These are phyloP conservation scores for Sinella curviseta DNA, from an alignment of 1,140 invertebrate genomes.

Conservation along the genomic window DNA sequence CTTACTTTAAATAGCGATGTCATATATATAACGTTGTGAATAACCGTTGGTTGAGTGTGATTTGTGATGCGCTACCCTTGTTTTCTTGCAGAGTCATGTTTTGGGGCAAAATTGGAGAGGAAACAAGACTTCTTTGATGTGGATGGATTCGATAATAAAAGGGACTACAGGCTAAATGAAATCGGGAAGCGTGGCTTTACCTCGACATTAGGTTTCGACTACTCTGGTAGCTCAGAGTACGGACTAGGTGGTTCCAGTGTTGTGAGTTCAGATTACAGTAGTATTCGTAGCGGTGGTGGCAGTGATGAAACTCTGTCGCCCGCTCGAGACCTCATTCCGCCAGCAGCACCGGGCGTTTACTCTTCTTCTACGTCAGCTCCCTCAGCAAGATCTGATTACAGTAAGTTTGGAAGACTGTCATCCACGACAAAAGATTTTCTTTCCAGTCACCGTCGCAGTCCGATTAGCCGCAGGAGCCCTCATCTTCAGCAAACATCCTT, in stretches of 20 bases:
- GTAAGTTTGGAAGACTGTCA: neutral
- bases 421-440: neutral
- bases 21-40: too few species aligned
- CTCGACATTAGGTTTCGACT: neutral
- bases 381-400: neutral
- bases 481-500: neutral
- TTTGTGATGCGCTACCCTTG: too few species aligned
- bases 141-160: neutral
- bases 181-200: conserved; percentile 2
- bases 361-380: neutral
- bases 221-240: neutral
- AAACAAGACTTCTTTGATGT: conserved; percentile 12
- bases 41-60: too few species aligned
- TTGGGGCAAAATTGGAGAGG: neutral
- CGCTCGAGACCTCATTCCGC: neutral
- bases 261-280: neutral
- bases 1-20: too few species aligned
- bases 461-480: conserved; percentile 1
- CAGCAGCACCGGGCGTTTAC: neutral
- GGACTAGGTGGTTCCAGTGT: neutral
- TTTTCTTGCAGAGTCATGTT: neutral
- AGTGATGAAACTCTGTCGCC: neutral
- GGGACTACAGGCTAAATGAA: conserved; percentile 9
- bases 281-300: neutral
- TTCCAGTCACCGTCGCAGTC: neutral